Evolutionary conservation across 2,888 invertebrate species (phyloP), one percentile per base, ranked within the genome.

Genomic region (Gerris lacustris): DNA sequence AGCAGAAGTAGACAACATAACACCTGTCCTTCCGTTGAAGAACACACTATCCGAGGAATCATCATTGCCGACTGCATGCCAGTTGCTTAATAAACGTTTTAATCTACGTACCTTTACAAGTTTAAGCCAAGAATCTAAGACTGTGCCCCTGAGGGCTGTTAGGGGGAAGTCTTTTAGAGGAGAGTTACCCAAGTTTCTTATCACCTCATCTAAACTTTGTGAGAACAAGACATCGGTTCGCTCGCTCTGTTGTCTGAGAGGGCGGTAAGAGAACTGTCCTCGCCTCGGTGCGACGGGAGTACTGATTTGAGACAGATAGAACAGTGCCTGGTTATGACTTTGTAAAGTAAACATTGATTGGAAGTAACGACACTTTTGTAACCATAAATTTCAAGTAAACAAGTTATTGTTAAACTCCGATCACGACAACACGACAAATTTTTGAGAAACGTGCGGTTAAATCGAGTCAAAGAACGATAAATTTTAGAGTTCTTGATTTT

Each of bases 141-240:
- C n/a, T 43, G n/a, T 15, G 5, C 31, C 44, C 43, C 67, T 43
- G n/a, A 67, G 44, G 31, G 7, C n/a, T 9, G 44, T 4, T 17
- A 45, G 44, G 9, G 44, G 67, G 44, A 67, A 67, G 44, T 44
- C 67, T 67, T 67, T 43, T 9, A 67, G 44, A 6, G 67, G 67
- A 44, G 67, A 67, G 44, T 67, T 45, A 17, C 44, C n/a, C 11
- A 67, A 17, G 17, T 67, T 67, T 11, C 31, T 67, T 9, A 67
- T 31, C 18, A 81, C 78, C 78, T 82, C 82, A 68, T 80, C 71
- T 76, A 83, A 82, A 78, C 83, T 83, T 45, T 82, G 82, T 44
- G 77, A 73, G 74, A 82, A 82, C 64, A 82, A 74, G 47, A 75
- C 70, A 47, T 72, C 80, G 73, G 69, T 78, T 77, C 72, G 77